These are phyloP conservation scores for Platypus cylindrus DNA, from an alignment of 2,888 invertebrate species.

Conservation along the genomic window DNA sequence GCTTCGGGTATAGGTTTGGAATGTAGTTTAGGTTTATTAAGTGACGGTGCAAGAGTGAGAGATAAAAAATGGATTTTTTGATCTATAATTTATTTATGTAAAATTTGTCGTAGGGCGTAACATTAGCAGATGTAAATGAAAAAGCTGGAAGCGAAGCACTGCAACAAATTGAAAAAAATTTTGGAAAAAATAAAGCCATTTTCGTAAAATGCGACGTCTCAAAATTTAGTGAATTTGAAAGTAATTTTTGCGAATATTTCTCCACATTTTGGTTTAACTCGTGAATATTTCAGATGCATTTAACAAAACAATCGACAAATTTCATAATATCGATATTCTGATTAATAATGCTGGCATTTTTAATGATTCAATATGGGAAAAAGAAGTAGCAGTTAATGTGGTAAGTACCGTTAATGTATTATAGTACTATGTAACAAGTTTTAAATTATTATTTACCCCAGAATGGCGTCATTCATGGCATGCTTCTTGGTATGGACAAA, in stretches of 20 bases:
- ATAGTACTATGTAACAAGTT: no score
- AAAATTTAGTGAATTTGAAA: slow-evolving; percentile 10
- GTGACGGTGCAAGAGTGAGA: slow-evolving; percentile 16
- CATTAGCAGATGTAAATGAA: slow-evolving; percentile 16
- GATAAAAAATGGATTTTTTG: no score
- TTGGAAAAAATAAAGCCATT: slow-evolving; percentile 17
- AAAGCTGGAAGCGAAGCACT: slow-evolving; percentile 14
- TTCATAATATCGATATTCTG: slow-evolving; percentile 19
- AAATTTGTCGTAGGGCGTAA: slow-evolving; percentile 14
- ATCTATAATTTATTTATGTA: no score
- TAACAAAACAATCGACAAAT: slow-evolving; percentile 17
- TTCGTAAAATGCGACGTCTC: slow-evolving; percentile 13
- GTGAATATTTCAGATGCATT: slow-evolving; percentile 22
- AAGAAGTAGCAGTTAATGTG: slow-evolving; percentile 18
- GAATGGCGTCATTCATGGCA: slow-evolving; percentile 3
- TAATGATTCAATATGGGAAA: slow-evolving; percentile 19
- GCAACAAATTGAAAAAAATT: slow-evolving; percentile 16
- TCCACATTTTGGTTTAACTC: no score
- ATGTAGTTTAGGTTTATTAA: slow-evolving; percentile 14
- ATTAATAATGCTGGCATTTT: slow-evolving; percentile 22
- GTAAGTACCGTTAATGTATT: slow-evolving; percentile 13
- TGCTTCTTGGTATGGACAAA: background rate
- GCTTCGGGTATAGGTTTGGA: slow-evolving; percentile 16
- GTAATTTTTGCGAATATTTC: no score
- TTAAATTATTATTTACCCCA: no score